phyloP scores from a whole-genome alignment of 2,797 vertebrate species.

The Pantherophis alleghaniensis region DNA sequence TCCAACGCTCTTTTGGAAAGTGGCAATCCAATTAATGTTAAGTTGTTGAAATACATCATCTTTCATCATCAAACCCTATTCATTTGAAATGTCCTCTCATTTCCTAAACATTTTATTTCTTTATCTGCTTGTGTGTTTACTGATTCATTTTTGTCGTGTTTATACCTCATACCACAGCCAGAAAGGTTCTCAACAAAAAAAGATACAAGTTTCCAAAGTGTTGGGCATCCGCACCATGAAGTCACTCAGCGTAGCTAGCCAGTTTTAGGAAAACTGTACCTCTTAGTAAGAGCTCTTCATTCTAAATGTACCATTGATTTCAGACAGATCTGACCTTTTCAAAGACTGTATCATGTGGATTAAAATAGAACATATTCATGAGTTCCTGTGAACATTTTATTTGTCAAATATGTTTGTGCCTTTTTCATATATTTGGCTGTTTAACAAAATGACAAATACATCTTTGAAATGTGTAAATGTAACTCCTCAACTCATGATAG shows the following conservation, averaged over 20 bases:
- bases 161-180: not conserved
- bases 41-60: not conserved
- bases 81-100: slow-evolving; percentile 29
- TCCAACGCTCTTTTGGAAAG: not conserved
- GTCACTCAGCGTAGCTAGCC: slow-evolving; percentile 38
- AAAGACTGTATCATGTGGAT: slow-evolving; percentile 20
- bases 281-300: slow-evolving; percentile 29
- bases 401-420: slow-evolving; percentile 5
- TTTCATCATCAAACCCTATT: slow-evolving; percentile 27
- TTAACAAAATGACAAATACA: not conserved
- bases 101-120: not conserved
- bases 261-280: slow-evolving; percentile 29
- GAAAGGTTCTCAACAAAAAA: not conserved
- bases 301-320: slow-evolving; percentile 42
- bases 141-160: not conserved
- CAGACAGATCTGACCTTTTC: slow-evolving; percentile 14
- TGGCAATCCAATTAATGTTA: slow-evolving; percentile 11
- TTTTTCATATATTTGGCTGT: not conserved
- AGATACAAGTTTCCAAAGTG: not conserved
- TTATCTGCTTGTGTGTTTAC: not conserved
- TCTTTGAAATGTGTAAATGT: slow-evolving; percentile 8
- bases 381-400: slow-evolving; percentile 29
- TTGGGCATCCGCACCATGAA: slow-evolving; percentile 44
- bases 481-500: not conserved
- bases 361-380: slow-evolving; percentile 7